phyloP scores from a whole-genome alignment of 1,140 invertebrate species.

The Lutraria rhynchaena region DNA sequence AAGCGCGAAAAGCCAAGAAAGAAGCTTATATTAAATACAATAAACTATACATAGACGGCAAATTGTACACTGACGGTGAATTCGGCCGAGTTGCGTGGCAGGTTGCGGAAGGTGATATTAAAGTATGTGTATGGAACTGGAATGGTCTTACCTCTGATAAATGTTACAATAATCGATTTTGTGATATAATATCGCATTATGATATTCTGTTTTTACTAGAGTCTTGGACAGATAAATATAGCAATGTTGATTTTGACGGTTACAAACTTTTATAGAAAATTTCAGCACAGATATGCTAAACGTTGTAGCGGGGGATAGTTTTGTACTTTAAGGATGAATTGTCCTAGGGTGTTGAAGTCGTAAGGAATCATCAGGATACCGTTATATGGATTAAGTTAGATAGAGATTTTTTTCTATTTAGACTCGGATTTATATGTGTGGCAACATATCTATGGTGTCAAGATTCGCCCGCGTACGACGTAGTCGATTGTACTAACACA shows the following conservation, averaged over 20 bases:
- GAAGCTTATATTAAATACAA: background rate
- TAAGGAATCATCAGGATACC: too few relatives aligned
- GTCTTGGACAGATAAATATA: background rate
- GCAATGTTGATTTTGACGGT: background rate
- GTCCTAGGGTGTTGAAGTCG: too few relatives aligned
- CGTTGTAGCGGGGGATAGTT: background rate
- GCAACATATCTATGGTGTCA: background rate
- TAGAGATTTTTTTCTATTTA: background rate
- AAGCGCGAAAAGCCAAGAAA: background rate
- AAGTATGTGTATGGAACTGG: background rate
- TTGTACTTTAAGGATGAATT: too few relatives aligned
- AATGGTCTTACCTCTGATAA: background rate
- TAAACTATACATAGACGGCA: background rate
- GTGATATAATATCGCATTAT: background rate
- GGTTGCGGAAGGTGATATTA: background rate
- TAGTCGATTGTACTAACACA: background rate
- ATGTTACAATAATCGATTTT: background rate
- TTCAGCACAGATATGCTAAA: background rate
- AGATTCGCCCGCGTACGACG: background rate
- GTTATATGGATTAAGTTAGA: background rate
- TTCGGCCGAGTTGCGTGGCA: too few relatives aligned
- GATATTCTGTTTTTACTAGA: background rate
- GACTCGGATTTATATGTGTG: background rate
- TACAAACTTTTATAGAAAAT: conserved; percentile 4
- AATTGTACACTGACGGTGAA: too few relatives aligned